Evolutionary conservation across 2,888 invertebrate genomes (phyloP), one percentile per base, ranked within the genome.

Genomic region (Ormyrus pomaceus): DNA sequence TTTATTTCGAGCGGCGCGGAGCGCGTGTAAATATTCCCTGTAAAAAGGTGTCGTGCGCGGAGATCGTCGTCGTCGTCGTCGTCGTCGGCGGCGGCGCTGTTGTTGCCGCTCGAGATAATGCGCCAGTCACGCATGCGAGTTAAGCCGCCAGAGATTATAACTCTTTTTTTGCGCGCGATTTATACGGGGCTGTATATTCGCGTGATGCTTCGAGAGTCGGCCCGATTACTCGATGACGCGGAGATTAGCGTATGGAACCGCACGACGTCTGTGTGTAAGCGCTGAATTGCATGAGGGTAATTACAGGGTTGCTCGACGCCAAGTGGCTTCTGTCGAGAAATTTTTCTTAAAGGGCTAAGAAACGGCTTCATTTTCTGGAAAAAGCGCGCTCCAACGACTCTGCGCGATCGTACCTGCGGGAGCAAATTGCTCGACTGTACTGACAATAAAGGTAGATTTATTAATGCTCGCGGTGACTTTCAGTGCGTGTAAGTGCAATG

Each of bases 31-130:
- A 81, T 82, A 82, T 83, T 82, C 83, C 81, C 79, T 75, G 68
- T 51, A 83, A 84, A 84, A 83, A 85, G 84, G 84, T 85, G 83
- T 85, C 86, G 84, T 84, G 85, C 84, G 83, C 83, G 83, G n/a
- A 11, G 84, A 82, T 80, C 82, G 82, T 34, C 75, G 73, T 76
- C 80, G 84, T 82, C 62, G 82, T 81, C 83, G 82, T 83, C 34
- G 83, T 85, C 86, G 84, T 82, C 79, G 73, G 82, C 79, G 34
- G 34, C 81, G 82, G 3, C 75, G 73, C 73, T 80, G 84, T 82
- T 56, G 82, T 81, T 82, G 82, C 82, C 83, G 46, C n/a, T 45
- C 70, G 61, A 83, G 83, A 82, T 84, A 82, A 74, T 81, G 55
- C n/a, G 19, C 81, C 79, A 83, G 84, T 83, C 84, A 84, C 83